Evolutionary conservation across 2,888 invertebrate genomes (phyloP).

Genomic region (Pseudeuparius sepicola): DNA sequence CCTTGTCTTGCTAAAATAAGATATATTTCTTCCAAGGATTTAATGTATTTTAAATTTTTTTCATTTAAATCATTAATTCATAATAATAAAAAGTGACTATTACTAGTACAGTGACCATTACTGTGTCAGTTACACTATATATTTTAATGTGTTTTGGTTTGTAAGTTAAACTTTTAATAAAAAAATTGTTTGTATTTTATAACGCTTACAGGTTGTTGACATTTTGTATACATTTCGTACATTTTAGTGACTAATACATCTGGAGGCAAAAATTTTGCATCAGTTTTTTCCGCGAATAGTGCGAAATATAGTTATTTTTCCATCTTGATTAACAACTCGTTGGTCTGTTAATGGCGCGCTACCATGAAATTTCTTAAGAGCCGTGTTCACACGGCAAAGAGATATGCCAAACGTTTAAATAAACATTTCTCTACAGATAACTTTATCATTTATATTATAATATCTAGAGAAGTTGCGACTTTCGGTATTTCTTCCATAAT

Average conservation of each 20-base stretch:
- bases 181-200: no score
- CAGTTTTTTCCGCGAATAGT: no score
- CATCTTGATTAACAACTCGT: constrained; percentile 10
- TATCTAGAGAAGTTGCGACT: constrained; percentile 10
- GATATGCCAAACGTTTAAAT: constrained; percentile 8
- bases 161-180: no score
- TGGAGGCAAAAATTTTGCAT: no score
- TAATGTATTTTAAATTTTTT: constrained; percentile 2
- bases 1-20: constrained; percentile 4
- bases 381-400: constrained; percentile 8
- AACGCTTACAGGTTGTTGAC: no score
- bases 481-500: constrained; percentile 9
- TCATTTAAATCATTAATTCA: constrained; percentile 1
- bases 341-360: constrained; percentile 8
- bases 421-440: constrained; percentile 11
- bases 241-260: no score
- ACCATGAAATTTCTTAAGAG: constrained; percentile 8
- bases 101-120: no score
- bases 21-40: constrained; percentile 4
- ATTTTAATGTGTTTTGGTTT: no score
- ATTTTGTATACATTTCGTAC: no score
- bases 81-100: no score
- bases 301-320: no score
- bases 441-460: constrained; percentile 9
- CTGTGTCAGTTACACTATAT: no score